Conservation (phyloP, 2,888 invertebrate species). For the Fragum fragum region DNA sequence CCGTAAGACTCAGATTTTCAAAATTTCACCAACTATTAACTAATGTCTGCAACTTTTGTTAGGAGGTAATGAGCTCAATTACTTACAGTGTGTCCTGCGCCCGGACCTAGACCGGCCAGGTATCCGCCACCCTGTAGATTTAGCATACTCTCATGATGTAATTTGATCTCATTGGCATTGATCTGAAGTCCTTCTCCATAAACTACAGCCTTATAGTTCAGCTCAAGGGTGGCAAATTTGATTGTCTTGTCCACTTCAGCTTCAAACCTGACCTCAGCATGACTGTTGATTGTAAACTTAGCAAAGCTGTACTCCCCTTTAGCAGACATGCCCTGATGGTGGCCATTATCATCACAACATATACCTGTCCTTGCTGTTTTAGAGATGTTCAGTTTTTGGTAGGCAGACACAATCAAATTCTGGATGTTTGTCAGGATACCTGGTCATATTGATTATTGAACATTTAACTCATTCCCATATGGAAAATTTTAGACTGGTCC, state of each 20-base stretch:
- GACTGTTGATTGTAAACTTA: slow-evolving; percentile 73
- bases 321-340: slow-evolving; percentile 58
- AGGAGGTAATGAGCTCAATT: background rate
- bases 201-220: slow-evolving; percentile 72
- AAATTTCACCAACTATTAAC: too few relatives aligned
- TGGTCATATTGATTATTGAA: slow-evolving; percentile 51
- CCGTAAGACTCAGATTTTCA: too few relatives aligned
- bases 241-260: slow-evolving; percentile 50
- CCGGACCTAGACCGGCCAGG: slow-evolving; percentile 68
- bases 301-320: slow-evolving; percentile 76
- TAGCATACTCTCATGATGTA: slow-evolving; percentile 75
- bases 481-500: too few relatives aligned
- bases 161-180: slow-evolving; percentile 69
- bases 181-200: slow-evolving; percentile 68
- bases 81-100: slow-evolving; percentile 69
- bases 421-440: slow-evolving; percentile 75
- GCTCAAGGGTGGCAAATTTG: slow-evolving; percentile 69
- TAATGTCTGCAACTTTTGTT: background rate
- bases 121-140: slow-evolving; percentile 72
- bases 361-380: slow-evolving; percentile 71
- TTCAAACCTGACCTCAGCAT: slow-evolving; percentile 72
- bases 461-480: too few relatives aligned
- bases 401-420: slow-evolving; percentile 71
- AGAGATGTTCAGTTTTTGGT: slow-evolving; percentile 72
- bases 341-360: slow-evolving; percentile 62